Evolutionary conservation across 2,797 vertebrate genomes (phyloP).

Genomic region (Silurus lanzhouensis): DNA sequence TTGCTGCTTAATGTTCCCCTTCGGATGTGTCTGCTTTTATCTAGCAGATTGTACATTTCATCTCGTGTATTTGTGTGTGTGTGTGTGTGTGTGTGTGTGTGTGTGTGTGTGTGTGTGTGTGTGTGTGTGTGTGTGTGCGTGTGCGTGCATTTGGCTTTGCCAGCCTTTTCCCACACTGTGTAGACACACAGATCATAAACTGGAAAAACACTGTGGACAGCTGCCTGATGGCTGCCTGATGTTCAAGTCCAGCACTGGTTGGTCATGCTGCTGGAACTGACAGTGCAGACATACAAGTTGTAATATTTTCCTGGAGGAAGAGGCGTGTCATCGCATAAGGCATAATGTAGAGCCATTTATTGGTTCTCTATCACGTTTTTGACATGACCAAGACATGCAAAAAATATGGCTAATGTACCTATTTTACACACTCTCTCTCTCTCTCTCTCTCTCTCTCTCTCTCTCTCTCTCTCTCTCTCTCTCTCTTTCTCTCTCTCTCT

Average conservation of each 20-base stretch:
- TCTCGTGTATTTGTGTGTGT: neutral
- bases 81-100: neutral
- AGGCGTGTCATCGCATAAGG: neutral
- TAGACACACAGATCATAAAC: conserved; percentile 41
- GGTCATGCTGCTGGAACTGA: conserved; percentile 18
- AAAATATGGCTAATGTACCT: conserved; percentile 34
- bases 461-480: neutral
- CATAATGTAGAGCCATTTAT: neutral
- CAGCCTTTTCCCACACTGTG: conserved; percentile 36
- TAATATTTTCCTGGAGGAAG: neutral
- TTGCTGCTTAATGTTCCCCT: neutral
- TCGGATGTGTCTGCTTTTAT: neutral
- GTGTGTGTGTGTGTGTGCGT: too few relatives aligned
- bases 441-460: neutral
- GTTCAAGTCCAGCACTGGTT: conserved; percentile 17
- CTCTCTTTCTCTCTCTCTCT: neutral
- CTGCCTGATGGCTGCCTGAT: conserved; percentile 41
- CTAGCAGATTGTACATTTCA: conserved; percentile 17
- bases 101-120: too few relatives aligned
- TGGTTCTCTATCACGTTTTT: neutral
- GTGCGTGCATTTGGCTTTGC: conserved; percentile 35
- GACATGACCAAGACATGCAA: neutral
- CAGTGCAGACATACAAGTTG: conserved; percentile 3
- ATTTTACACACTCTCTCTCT: neutral
- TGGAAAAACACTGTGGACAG: conserved; percentile 44